These are phyloP conservation scores for Onychomys arenicola DNA, from an alignment of 2,797 vertebrate genomes.

Conservation along the genomic window DNA sequence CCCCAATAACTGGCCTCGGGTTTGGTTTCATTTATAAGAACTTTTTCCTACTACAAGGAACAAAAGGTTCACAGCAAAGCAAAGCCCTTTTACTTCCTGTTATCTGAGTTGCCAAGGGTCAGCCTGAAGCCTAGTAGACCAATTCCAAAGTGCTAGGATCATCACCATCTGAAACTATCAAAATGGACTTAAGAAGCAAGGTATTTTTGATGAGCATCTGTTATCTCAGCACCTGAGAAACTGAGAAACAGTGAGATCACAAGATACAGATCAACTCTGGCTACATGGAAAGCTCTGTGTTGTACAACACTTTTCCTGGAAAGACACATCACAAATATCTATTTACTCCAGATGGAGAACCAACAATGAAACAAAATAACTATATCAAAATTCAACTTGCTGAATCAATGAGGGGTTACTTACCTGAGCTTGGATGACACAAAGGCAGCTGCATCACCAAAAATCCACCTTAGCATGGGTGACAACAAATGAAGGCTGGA, in stretches of 20 bases:
- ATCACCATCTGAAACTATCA: conserved; percentile 23
- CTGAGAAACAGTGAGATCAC: neutral
- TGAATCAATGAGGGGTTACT: neutral
- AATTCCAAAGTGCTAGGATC: neutral
- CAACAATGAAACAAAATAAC: neutral
- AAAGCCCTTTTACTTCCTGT: neutral
- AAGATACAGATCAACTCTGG: neutral
- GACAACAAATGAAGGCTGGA: neutral
- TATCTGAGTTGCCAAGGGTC: conserved; percentile 33
- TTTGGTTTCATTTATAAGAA: no score
- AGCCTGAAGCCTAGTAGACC: conserved; percentile 38
- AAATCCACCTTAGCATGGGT: neutral
- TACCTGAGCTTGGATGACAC: neutral
- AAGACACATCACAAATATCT: neutral
- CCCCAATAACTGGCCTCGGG: no score
- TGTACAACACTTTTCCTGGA: neutral
- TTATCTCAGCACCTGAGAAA: neutral
- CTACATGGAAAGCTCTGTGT: neutral
- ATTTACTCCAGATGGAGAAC: neutral
- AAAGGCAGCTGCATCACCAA: neutral
- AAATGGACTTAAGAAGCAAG: neutral
- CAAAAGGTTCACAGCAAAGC: neutral
- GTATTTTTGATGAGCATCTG: neutral
- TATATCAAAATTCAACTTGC: neutral
- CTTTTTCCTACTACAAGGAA: no score